Base-by-base conservation (phyloP, 2,888 invertebrate genomes). In the Cheilosia scutellata region DNA sequence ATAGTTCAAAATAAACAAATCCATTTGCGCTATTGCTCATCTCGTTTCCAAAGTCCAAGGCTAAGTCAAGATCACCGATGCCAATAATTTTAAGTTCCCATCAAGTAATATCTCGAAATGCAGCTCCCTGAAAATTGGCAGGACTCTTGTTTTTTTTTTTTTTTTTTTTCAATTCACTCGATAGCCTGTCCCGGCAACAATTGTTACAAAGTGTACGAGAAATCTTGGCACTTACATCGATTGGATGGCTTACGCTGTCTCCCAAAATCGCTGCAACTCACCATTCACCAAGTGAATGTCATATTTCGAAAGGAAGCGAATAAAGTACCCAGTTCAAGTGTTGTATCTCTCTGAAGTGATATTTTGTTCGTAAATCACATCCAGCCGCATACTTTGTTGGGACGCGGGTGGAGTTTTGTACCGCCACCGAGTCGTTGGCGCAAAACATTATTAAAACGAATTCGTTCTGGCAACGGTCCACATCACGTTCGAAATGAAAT, bases 401-500 rank as follows among this genome's bases (percentile, higher is more conserved):
- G n/a, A n/a, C 29, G 51, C 25, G 3, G 51, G 31, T 31, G 16
- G 29, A 20, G 20, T 20, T 20, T 29, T 71, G 9, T 63, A 25
- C 4, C 11, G 4, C 29, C 49, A 20, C 16, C 4, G 42, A 53
- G 62, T 66, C 66, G 62, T 66, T 71, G 76, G 29, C 27, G 40
- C 33, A 62, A 60, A 49, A 55, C 37, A 11, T 37, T 51, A 51
- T 51, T 27, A 51, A 29, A 51, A 20, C 4, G 51, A 51, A 51
- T 51, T 27, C 27, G 13, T 70, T 27, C 53, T 84, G 75, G 84
- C 84, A 84, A 25, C 33, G 49, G 57, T 84, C 74, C 83, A 79
- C 33, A 80, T 86, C 76, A 80, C 71, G 80, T 86, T 65, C 74
- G 57, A 74, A 79, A 79, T 84, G 74, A 79, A 75, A 86, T 75